Conservation (phyloP, 2,113 vertebrate genomes). For the Gymnocephalus cernua region DNA sequence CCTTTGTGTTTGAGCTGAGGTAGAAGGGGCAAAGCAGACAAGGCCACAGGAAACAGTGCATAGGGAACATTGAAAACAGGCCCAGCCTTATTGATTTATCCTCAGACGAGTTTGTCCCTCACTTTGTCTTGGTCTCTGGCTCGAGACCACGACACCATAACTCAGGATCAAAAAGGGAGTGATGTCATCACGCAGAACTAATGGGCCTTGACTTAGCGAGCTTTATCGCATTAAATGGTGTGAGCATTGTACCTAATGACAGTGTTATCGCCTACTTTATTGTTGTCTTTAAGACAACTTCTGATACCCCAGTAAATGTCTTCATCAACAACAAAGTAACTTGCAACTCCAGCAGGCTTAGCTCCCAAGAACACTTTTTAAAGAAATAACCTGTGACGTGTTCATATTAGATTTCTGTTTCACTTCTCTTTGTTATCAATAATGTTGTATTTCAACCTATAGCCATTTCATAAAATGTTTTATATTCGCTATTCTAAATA, state of each 20-base stretch:
- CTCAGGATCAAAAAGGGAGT: conserved; percentile 48
- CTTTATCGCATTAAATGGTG: conserved; percentile 67
- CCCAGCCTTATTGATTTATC: conserved; percentile 55
- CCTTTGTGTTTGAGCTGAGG: conserved; percentile 32
- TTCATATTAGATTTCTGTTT: conserved; percentile 26
- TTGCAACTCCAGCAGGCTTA: background rate
- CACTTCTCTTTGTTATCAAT: conserved; percentile 8
- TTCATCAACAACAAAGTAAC: background rate
- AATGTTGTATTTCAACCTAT: background rate
- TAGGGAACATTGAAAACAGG: conserved; percentile 32
- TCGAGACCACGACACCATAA: conserved; percentile 47
- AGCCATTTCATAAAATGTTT: background rate
- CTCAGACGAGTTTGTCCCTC: conserved; percentile 50
- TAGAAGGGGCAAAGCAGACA: conserved; percentile 41
- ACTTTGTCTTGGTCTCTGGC: conserved; percentile 23
- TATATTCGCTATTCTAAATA: conserved; percentile 6
- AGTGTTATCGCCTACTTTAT: conserved; percentile 29
- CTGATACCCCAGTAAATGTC: conserved; percentile 6
- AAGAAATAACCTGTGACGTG: conserved; percentile 22
- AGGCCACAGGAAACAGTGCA: conserved; percentile 17
- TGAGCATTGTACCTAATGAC: conserved; percentile 59
- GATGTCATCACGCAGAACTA: conserved; percentile 70
- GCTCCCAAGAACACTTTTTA: conserved; percentile 7
- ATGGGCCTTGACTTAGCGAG: conserved; percentile 58
- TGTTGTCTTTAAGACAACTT: conserved; percentile 35